Evolutionary conservation across 2,888 invertebrate genomes (phyloP), one percentile per base, ranked within the genome.

Genomic region (Ormyrus pomaceus): DNA sequence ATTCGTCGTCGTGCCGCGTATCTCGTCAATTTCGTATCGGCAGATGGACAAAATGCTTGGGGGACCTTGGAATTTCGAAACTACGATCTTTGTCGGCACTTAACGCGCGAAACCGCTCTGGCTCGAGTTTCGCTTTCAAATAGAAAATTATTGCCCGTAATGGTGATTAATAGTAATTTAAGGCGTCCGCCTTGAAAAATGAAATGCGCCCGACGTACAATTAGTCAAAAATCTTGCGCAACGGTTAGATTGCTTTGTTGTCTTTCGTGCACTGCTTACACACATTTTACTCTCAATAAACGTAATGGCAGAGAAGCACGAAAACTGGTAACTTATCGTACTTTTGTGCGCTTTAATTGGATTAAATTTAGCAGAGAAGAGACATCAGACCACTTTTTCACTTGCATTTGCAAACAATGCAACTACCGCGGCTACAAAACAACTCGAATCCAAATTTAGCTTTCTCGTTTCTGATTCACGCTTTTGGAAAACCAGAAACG

Each of bases 11-110:
- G 48, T 46, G 34, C 55, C 6, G 46, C 45, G 34, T 71, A 66
- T 80, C 51, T 78, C 59, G 61, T 61, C 53, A n/a, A 69, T 79
- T 66, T 72, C 8, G 46, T 72, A 74, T 79, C 70, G 64, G 34
- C 34, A 34, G 34, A 75, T 71, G 59, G 34, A 55, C 53, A 7
- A 71, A 80, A 71, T 34, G 50, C 34, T 9, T 9, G 1, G 45
- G 64, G 48, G 45, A 62, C 78, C 46, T 51, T 5, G 55, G 62
- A 74, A 80, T 80, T 76, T 76, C 68, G 71, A 80, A 76, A 80
- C 56, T 45, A 8, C 55, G 55, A 48, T 56, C 48, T 69, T 62
- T 34, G 58, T 34, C 34, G 70, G 70, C 51, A 51, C 62, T 77
- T 62, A 56, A 11, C 45, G 55, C 70, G 58, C 46, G 48, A 72